Evolutionary conservation across 1,140 invertebrate species (phyloP).

Genomic region (Drosophila repletoides): DNA sequence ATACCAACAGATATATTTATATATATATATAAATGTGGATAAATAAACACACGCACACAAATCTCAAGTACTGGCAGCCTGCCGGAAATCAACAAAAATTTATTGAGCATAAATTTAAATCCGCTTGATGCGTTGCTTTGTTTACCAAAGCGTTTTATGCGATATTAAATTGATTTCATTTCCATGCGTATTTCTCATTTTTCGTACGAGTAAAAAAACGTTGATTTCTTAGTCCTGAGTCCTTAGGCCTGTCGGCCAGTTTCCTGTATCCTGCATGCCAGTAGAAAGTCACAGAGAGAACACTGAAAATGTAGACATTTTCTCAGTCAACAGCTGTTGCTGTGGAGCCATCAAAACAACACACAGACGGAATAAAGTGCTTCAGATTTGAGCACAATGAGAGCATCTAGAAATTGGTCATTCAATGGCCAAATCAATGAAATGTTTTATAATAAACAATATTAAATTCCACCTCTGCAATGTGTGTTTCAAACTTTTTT

Average conservation of each 20-base stretch:
- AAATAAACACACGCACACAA: conserved; percentile 24
- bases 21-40: conserved; percentile 20
- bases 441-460: conserved; percentile 61
- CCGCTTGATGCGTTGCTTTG: conserved; percentile 52
- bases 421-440: conserved; percentile 56
- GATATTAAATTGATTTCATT: conserved; percentile 80
- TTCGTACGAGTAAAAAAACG: too few species aligned
- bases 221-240: too few species aligned
- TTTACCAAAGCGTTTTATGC: conserved; percentile 75
- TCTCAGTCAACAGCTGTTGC: conserved; percentile 52
- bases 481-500: neutral
- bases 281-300: neutral
- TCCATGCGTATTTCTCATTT: conserved; percentile 52
- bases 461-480: too few species aligned
- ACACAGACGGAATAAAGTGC: too few species aligned
- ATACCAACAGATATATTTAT: conserved; percentile 14
- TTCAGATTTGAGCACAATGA: neutral
- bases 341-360: too few species aligned
- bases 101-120: conserved; percentile 82
- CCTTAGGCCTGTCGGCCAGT: neutral
- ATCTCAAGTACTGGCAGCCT: conserved; percentile 17
- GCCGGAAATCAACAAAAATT: conserved; percentile 79
- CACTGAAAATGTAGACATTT: conserved; percentile 49
- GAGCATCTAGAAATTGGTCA: conserved; percentile 9
- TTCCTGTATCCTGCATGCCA: neutral